A percentile compares a stretch with the other conserved stretches of the same genome.
Conservation (phyloP, 2,113 vertebrate genomes). For the Ardeotis arabs region DNA sequence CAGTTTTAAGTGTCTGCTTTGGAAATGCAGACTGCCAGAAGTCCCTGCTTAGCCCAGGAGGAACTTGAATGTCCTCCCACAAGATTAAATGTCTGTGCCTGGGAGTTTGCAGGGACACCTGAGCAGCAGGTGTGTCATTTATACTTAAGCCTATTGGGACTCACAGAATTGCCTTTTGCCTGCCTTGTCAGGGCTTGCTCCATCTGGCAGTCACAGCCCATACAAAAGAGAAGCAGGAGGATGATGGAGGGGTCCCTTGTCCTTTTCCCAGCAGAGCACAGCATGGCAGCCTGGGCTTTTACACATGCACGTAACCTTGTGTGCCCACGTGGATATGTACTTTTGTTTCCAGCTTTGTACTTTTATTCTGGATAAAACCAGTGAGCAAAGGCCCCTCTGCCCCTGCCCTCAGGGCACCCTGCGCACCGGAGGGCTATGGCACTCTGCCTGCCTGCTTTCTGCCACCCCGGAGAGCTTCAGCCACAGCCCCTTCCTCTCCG, state of each 20-base stretch:
- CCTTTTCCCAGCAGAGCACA: background rate
- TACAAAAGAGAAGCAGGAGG: background rate
- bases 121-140: conserved; percentile 16
- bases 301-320: background rate
- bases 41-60: background rate
- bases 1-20: background rate
- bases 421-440: fast-evolving
- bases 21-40: background rate
- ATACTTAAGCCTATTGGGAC: background rate
- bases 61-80: background rate
- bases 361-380: background rate
- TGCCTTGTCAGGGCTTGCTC: background rate
- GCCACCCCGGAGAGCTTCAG: background rate
- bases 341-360: background rate
- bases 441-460: background rate
- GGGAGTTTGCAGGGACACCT: background rate
- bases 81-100: background rate
- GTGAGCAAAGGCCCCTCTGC: background rate
- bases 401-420: background rate
- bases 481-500: fast-evolving
- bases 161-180: background rate
- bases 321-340: background rate
- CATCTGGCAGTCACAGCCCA: background rate
- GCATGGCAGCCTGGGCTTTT: background rate
- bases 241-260: background rate